These are phyloP conservation scores for Drepana arcuata DNA, from an alignment of 1,140 invertebrate genomes.

Conservation along the genomic window DNA sequence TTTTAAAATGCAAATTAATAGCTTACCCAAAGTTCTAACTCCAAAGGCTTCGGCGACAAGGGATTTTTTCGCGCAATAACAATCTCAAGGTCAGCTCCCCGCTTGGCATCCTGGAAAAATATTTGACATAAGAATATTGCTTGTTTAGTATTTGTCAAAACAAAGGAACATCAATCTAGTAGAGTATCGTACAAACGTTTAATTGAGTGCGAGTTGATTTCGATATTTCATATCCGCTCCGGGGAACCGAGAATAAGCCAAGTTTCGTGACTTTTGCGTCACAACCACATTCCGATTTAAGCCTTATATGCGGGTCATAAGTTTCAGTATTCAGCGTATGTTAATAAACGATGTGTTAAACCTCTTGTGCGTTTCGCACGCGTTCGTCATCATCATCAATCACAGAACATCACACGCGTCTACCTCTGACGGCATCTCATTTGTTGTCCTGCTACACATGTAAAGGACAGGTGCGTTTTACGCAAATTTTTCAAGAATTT, in stretches of 20 bases:
- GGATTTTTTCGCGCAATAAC: constrained; percentile 85
- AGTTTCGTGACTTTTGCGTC: too few relatives aligned
- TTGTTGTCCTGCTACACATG: constrained; percentile 19
- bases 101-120: constrained; percentile 79
- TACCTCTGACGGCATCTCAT: constrained; percentile 27
- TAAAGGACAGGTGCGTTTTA: constrained; percentile 22
- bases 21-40: constrained; percentile 84
- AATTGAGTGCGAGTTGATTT: constrained; percentile 25
- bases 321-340: too few relatives aligned
- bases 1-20: constrained; percentile 31
- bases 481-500: too few relatives aligned
- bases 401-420: constrained; percentile 32
- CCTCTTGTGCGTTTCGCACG: constrained; percentile 1
- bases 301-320: too few relatives aligned
- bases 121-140: background rate
- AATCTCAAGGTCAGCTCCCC: constrained; percentile 85
- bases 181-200: too few relatives aligned
- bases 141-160: background rate
- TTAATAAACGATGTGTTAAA: too few relatives aligned
- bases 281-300: too few relatives aligned
- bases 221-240: constrained; percentile 28
- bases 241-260: constrained; percentile 15
- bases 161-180: constrained; percentile 2
- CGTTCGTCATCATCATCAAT: constrained; percentile 52
- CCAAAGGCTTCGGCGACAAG: constrained; percentile 81